Conservation (phyloP, 2,888 invertebrate species). For the Hemistola chrysoprasaria region DNA sequence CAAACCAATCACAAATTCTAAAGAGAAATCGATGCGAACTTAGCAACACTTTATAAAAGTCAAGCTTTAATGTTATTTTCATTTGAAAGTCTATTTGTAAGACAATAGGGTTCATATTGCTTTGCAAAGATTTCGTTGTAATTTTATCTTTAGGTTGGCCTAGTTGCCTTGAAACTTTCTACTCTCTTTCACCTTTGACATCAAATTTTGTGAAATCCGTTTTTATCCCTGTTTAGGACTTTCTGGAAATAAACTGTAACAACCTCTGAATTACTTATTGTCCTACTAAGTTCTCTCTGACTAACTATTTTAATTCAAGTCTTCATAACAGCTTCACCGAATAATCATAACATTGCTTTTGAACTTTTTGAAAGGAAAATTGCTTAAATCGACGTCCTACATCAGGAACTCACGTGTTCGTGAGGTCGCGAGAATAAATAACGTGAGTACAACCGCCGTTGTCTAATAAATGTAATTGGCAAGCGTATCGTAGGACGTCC, state of each 20-base stretch:
- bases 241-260: conserved; percentile 22
- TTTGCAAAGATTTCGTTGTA: conserved; percentile 9
- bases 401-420: too few relatives aligned
- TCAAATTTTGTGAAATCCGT: conserved; percentile 31
- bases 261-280: conserved; percentile 15
- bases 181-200: conserved; percentile 29
- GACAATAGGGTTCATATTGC: conserved; percentile 20
- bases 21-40: conserved; percentile 21
- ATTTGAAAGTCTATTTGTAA: conserved; percentile 15
- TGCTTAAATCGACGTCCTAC: too few relatives aligned
- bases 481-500: too few relatives aligned
- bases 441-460: too few relatives aligned
- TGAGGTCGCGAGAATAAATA: too few relatives aligned
- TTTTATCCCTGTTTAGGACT: conserved; percentile 29
- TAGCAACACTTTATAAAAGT: conserved; percentile 17
- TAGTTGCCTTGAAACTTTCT: conserved; percentile 26
- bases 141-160: conserved; percentile 21
- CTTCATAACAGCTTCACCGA: too few relatives aligned
- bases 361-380: too few relatives aligned
- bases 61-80: conserved; percentile 2
- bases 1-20: conserved; percentile 25
- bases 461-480: too few relatives aligned
- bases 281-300: background rate
- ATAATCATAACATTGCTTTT: too few relatives aligned
- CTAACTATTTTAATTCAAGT: too few relatives aligned